Evolutionary conservation across 1,140 invertebrate genomes (phyloP).

Genomic region (Drosophila santomea): DNA sequence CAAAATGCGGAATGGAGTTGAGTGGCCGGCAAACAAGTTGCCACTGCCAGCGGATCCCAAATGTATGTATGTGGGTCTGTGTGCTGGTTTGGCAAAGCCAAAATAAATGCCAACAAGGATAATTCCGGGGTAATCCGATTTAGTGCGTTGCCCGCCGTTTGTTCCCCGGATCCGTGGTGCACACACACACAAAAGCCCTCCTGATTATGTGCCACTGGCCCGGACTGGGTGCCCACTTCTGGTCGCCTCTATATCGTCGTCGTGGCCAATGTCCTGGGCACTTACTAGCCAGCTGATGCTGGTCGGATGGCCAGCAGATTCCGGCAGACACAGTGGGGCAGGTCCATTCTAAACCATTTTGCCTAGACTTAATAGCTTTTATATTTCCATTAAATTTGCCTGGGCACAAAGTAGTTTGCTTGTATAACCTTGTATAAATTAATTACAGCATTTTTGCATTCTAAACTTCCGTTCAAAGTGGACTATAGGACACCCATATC

Average conservation of each 20-base stretch:
- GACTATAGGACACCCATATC: too few species aligned
- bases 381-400: neutral
- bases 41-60: constrained; percentile 5
- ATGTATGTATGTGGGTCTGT: constrained; percentile 6
- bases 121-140: constrained; percentile 79
- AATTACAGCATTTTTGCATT: neutral
- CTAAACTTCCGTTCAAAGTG: neutral
- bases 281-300: constrained; percentile 58
- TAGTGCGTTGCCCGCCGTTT: constrained; percentile 55
- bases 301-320: constrained; percentile 25
- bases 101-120: constrained; percentile 82
- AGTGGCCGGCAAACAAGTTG: constrained; percentile 55
- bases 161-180: constrained; percentile 14
- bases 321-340: constrained; percentile 36
- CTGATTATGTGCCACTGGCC: constrained; percentile 44
- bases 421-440: neutral
- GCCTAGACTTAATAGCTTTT: neutral
- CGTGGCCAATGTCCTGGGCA: constrained; percentile 48
- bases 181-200: constrained; percentile 16
- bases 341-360: neutral
- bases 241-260: constrained; percentile 1
- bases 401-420: neutral
- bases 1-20: constrained; percentile 24
- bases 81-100: constrained; percentile 32
- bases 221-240: neutral